Evolutionary conservation across 2,888 invertebrate genomes (phyloP).

Genomic region (Parthenolecanium corni): DNA sequence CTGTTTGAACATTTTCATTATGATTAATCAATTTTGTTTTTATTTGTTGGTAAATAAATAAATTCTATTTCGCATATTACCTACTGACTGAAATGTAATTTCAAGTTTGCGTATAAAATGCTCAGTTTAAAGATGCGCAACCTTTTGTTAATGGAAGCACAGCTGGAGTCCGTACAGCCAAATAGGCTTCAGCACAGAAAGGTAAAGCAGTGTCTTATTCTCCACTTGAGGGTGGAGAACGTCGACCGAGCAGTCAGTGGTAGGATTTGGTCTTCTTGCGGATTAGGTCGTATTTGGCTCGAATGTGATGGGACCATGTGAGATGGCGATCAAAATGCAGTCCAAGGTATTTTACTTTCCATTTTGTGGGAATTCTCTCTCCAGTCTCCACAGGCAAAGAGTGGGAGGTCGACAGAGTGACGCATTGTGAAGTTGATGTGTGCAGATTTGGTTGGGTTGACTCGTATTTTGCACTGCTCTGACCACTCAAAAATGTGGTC

Average conservation of each 20-base stretch:
- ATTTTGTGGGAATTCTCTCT: neutral
- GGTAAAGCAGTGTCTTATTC: neutral
- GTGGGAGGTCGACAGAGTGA: neutral
- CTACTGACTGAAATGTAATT: too few relatives aligned
- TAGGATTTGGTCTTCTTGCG: neutral
- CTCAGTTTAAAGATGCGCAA: too few relatives aligned
- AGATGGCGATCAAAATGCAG: neutral
- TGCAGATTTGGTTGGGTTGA: neutral
- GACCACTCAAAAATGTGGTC: neutral
- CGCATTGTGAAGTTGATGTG: neutral
- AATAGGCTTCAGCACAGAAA: neutral
- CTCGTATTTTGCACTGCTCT: neutral
- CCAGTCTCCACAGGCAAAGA: neutral
- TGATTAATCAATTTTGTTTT: too few relatives aligned
- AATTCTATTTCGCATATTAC: too few relatives aligned
- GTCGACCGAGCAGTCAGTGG: neutral
- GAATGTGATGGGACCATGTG: neutral
- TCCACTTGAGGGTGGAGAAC: neutral
- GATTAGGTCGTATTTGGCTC: neutral
- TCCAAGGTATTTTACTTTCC: neutral
- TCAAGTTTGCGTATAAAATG: too few relatives aligned
- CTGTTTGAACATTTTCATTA: too few relatives aligned
- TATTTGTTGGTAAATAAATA: too few relatives aligned
- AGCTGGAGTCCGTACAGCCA: too few relatives aligned
- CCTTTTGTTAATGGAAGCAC: too few relatives aligned